A percentile compares a stretch with the other conserved stretches of the same genome.
Conservation (phyloP, 2,797 vertebrate genomes). For the Triplophysa bombifrons region DNA sequence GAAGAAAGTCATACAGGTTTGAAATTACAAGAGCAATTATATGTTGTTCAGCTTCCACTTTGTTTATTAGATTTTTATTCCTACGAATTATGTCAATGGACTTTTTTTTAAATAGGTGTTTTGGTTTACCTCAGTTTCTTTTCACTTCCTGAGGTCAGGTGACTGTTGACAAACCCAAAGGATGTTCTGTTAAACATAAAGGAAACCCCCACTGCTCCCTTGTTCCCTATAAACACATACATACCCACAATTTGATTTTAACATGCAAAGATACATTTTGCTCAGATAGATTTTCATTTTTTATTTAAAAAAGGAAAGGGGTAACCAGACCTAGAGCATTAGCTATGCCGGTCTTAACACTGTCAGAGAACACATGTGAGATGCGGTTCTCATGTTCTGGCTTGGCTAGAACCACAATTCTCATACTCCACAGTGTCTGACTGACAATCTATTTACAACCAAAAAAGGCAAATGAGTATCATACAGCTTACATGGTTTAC, state of each 20-base stretch:
- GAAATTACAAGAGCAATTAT: no score
- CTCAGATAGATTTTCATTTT: background rate
- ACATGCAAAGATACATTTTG: background rate
- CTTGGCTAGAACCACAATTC: conserved; percentile 91
- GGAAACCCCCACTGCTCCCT: conserved; percentile 96
- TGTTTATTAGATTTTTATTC: background rate
- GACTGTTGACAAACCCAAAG: conserved; percentile 97
- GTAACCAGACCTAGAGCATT: conserved; percentile 89
- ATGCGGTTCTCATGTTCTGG: conserved; percentile 96
- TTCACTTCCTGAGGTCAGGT: conserved; percentile 96
- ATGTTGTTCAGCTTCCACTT: background rate
- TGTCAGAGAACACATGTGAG: conserved; percentile 91
- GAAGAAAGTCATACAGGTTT: no score
- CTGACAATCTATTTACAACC: conserved; percentile 81
- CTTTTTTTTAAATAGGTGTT: background rate
- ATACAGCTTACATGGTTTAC: background rate
- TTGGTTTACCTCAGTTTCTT: conserved; percentile 93
- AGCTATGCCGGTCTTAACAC: conserved; percentile 96
- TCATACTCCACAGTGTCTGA: conserved; percentile 96
- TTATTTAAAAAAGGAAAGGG: background rate
- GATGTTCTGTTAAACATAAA: conserved; percentile 99
- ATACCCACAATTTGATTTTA: conserved; percentile 8
- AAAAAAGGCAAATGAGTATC: background rate
- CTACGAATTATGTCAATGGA: background rate
- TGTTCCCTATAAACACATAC: conserved; percentile 84